Conservation (phyloP, 1,140 invertebrate genomes). For the Hydropsyche tenuis region DNA sequence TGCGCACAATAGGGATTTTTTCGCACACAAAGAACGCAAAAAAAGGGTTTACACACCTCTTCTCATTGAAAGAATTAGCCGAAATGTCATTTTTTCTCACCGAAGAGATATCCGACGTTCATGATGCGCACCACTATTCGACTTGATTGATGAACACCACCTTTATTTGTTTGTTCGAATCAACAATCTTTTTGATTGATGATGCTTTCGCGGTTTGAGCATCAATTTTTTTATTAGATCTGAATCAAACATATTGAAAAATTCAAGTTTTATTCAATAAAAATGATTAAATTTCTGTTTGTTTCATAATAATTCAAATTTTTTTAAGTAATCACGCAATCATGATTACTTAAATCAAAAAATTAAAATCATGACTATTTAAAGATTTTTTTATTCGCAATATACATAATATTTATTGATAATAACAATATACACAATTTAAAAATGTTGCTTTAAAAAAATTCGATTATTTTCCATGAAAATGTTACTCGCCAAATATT, state of each 20-base stretch:
- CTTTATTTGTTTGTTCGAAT: background rate
- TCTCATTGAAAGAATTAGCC: constrained; percentile 43
- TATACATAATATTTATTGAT: too few species aligned
- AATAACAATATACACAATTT: too few species aligned
- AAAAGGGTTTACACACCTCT: constrained; percentile 41
- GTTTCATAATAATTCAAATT: too few species aligned
- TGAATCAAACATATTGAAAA: background rate
- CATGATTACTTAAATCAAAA: too few species aligned
- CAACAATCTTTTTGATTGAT: constrained; percentile 17
- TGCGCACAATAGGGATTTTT: background rate
- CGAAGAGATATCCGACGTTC: background rate
- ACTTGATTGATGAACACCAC: background rate
- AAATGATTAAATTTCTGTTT: too few species aligned
- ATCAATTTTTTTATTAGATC: background rate
- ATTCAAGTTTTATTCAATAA: too few species aligned
- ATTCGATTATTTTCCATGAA: too few species aligned
- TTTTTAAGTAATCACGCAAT: too few species aligned
- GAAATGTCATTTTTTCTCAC: constrained; percentile 29
- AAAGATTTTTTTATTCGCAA: too few species aligned
- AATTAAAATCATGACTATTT: too few species aligned
- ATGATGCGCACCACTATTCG: background rate
- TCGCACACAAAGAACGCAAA: background rate
- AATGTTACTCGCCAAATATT: too few species aligned
- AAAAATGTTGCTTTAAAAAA: too few species aligned
- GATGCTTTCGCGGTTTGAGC: background rate